Evolutionary conservation across 2,113 vertebrate genomes (phyloP).

Genomic region (Oncorhynchus gorbuscha): DNA sequence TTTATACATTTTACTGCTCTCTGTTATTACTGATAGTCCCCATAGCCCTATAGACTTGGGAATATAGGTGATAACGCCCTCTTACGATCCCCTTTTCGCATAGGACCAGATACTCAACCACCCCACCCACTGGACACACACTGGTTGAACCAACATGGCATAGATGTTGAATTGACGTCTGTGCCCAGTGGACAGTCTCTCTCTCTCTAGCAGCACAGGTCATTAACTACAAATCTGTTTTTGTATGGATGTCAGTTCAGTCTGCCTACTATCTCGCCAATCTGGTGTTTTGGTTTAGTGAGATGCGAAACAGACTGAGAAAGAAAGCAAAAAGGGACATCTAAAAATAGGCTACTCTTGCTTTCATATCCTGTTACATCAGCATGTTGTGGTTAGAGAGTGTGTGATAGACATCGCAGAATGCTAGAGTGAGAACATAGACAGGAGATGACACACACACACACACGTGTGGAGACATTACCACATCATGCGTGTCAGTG

Average conservation of each 20-base stretch:
- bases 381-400: constrained; percentile 37
- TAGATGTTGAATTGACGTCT: too few relatives aligned
- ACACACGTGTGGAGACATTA: not conserved
- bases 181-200: not conserved
- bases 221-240: constrained; percentile 36
- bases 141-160: too few relatives aligned
- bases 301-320: constrained; percentile 25
- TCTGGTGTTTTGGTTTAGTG: constrained; percentile 68
- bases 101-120: constrained; percentile 9
- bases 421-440: constrained; percentile 7
- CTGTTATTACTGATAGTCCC: constrained; percentile 26
- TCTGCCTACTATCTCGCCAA: constrained; percentile 37
- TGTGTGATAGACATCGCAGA: constrained; percentile 32
- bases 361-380: constrained; percentile 59
- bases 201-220: constrained; percentile 19
- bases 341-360: constrained; percentile 33
- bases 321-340: constrained; percentile 33
- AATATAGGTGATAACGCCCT: constrained; percentile 36
- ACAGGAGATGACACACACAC: constrained; percentile 2
- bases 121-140: not conserved
- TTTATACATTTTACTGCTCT: constrained; percentile 20
- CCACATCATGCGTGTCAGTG: not conserved
- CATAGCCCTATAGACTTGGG: constrained; percentile 4
- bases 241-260: constrained; percentile 41
- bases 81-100: constrained; percentile 21